Percentiles rank a stretch among this genome's conserved stretches.
These are phyloP conservation scores for Bubalus kerabau DNA, from an alignment of 2,113 vertebrate genomes.

Conservation along the genomic window DNA sequence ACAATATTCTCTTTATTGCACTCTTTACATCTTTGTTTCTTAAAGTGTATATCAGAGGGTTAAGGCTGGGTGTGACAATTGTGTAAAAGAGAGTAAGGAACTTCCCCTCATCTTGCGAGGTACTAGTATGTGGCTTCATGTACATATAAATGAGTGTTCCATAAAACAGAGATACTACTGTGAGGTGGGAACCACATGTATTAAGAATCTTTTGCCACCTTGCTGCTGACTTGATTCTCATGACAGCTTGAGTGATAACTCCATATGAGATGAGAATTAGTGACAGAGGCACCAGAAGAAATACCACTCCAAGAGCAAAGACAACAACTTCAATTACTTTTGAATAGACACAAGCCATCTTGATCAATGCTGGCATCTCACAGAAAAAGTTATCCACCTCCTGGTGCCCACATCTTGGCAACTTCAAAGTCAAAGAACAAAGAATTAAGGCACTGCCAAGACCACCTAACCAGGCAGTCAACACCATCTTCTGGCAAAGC, in stretches of 20 bases:
- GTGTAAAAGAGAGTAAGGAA: slow-evolving; percentile 50
- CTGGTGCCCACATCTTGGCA: slow-evolving; percentile 45
- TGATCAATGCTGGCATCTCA: slow-evolving; percentile 52
- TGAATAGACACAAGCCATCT: slow-evolving; percentile 52
- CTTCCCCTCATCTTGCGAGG: background rate
- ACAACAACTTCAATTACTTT: background rate
- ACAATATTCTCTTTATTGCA: slow-evolving; percentile 2
- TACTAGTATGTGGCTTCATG: slow-evolving; percentile 7
- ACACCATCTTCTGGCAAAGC: slow-evolving; percentile 38
- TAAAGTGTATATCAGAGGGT: slow-evolving; percentile 53
- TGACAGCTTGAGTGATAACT: slow-evolving; percentile 30
- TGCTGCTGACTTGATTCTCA: slow-evolving; percentile 16
- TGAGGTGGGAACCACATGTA: slow-evolving; percentile 53
- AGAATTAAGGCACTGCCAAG: slow-evolving; percentile 7
- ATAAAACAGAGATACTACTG: slow-evolving; percentile 36
- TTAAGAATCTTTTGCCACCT: slow-evolving; percentile 1
- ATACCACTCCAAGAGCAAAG: background rate
- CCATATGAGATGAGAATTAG: slow-evolving; percentile 40
- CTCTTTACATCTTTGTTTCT: slow-evolving; percentile 58
- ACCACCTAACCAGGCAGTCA: slow-evolving; percentile 7
- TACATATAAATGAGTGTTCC: slow-evolving; percentile 41
- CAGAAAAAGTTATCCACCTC: slow-evolving; percentile 56
- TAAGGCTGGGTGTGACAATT: slow-evolving; percentile 9
- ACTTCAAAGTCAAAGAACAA: slow-evolving; percentile 1
- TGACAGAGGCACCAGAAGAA: background rate